Evolutionary conservation across 2,797 vertebrate species (phyloP).

Genomic region (Aplochiton taeniatus): DNA sequence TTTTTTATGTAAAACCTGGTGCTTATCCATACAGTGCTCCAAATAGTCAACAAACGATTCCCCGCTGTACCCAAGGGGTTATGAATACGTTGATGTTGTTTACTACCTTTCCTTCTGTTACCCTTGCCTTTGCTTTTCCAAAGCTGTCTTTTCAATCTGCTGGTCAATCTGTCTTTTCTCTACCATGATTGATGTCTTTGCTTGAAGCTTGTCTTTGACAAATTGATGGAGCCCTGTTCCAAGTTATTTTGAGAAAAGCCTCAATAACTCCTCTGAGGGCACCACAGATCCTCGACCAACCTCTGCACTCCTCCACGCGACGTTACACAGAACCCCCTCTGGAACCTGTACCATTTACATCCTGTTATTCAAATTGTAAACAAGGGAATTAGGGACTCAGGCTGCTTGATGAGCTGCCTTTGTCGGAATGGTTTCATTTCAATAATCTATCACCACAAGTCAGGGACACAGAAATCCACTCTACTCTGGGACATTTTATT

Average conservation of each 20-base stretch:
- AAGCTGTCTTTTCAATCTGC: not conserved
- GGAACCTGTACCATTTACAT: slow-evolving; percentile 52
- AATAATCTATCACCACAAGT: slow-evolving; percentile 60
- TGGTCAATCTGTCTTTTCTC: slow-evolving; percentile 2
- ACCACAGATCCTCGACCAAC: slow-evolving; percentile 21
- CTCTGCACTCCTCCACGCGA: slow-evolving; percentile 13
- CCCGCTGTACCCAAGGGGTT: too few relatives aligned
- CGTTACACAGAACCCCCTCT: slow-evolving; percentile 39
- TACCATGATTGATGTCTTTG: slow-evolving; percentile 29
- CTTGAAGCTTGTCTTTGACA: slow-evolving; percentile 29
- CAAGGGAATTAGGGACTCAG: slow-evolving; percentile 61
- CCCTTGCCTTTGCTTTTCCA: not conserved
- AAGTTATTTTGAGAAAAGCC: slow-evolving; percentile 19
- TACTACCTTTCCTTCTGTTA: not conserved
- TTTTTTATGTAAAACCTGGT: too few relatives aligned
- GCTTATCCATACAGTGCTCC: too few relatives aligned
- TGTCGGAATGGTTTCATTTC: slow-evolving; percentile 59
- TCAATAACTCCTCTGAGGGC: slow-evolving; percentile 33
- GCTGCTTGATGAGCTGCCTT: slow-evolving; percentile 46
- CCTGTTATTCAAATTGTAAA: slow-evolving; percentile 58
- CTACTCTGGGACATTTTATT: slow-evolving; percentile 33
- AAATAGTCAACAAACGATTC: too few relatives aligned
- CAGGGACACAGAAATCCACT: slow-evolving; percentile 28
- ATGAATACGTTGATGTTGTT: too few relatives aligned
- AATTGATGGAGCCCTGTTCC: slow-evolving; percentile 25